These are phyloP conservation scores for Agrochola lota DNA, from an alignment of 2,888 invertebrate species.

Conservation along the genomic window DNA sequence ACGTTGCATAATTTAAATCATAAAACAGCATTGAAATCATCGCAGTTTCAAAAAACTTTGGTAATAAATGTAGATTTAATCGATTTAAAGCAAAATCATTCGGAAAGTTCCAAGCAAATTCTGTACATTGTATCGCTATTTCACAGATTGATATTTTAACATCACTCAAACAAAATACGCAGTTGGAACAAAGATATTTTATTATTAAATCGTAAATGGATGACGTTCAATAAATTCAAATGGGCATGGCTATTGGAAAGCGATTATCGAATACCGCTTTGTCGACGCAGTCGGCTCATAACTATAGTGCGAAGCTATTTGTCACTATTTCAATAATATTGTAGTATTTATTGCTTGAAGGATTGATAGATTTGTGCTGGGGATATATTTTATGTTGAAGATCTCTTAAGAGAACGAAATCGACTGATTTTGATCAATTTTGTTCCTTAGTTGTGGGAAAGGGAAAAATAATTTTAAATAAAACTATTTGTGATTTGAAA, in stretches of 20 bases:
- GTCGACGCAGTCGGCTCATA: slow-evolving; percentile 28
- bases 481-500: no score
- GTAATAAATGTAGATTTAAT: neutral
- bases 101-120: neutral
- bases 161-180: slow-evolving; percentile 22
- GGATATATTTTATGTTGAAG: neutral
- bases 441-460: no score
- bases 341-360: slow-evolving; percentile 4
- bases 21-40: neutral
- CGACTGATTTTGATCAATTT: no score
- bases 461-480: no score
- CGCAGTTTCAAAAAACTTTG: neutral
- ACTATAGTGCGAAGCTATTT: slow-evolving; percentile 35
- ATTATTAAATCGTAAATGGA: slow-evolving; percentile 45
- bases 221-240: slow-evolving; percentile 62
- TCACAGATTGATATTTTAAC: slow-evolving; percentile 29
- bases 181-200: slow-evolving; percentile 41
- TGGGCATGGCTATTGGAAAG: slow-evolving; percentile 55
- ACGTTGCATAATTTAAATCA: neutral
- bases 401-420: no score
- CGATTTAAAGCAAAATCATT: slow-evolving; percentile 11
- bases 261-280: slow-evolving; percentile 64
- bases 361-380: slow-evolving; percentile 7
- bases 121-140: neutral
- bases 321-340: slow-evolving; percentile 29